phyloP scores from a whole-genome alignment of 2,888 invertebrate species.

The Drosophila niveifrons region DNA sequence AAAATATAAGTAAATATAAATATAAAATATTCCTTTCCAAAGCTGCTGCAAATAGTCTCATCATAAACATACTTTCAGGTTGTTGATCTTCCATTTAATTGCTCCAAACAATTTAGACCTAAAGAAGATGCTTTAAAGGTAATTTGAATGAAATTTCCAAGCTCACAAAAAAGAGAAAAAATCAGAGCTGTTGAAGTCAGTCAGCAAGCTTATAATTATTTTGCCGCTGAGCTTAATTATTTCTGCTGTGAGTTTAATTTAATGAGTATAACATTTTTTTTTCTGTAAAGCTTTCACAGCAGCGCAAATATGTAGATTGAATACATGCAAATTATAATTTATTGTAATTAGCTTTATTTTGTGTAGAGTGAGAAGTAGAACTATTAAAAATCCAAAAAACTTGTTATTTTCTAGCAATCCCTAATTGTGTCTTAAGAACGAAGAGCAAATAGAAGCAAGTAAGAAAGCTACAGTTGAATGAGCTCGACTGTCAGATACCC shows the following conservation, averaged over 20 bases:
- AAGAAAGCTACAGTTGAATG: too few species aligned
- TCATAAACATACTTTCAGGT: background rate
- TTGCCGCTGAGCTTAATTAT: background rate
- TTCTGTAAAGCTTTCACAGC: background rate
- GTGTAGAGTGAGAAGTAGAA: background rate
- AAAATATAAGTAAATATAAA: too few species aligned
- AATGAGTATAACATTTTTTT: background rate
- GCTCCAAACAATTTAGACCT: background rate
- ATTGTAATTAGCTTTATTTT: slow-evolving; percentile 1
- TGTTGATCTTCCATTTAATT: background rate
- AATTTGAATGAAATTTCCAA: background rate
- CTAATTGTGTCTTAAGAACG: too few species aligned
- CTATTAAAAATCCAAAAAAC: background rate
- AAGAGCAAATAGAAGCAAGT: too few species aligned
- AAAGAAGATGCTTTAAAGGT: background rate
- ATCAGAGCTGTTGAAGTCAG: background rate
- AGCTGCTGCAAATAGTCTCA: background rate
- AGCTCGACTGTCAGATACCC: too few species aligned
- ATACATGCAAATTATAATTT: background rate
- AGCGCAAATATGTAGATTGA: background rate
- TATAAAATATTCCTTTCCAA: too few species aligned
- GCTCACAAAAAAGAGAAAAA: background rate
- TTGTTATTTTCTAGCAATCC: too few species aligned
- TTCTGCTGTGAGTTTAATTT: background rate
- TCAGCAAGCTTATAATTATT: background rate